Evolutionary conservation across 2,888 invertebrate species (phyloP).

Genomic region (Amblyteles armatorius): DNA sequence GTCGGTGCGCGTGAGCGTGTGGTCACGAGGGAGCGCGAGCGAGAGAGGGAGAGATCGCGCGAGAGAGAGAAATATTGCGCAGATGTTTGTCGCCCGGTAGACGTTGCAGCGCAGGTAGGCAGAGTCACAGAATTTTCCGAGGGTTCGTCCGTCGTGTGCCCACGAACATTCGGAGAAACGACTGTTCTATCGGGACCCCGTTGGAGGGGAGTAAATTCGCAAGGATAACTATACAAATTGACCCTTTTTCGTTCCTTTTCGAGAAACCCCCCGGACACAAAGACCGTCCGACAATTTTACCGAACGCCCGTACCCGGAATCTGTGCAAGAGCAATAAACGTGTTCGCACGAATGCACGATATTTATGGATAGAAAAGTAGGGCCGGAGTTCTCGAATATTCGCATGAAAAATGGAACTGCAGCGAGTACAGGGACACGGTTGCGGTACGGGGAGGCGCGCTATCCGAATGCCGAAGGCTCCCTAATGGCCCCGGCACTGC

Average conservation of each 20-base stretch:
- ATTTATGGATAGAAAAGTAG: neutral
- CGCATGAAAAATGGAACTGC: neutral
- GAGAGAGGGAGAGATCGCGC: conserved; percentile 53
- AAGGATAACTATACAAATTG: conserved; percentile 15
- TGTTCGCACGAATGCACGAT: neutral
- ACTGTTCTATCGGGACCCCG: neutral
- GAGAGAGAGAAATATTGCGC: conserved; percentile 67
- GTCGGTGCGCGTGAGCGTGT: conserved; percentile 59
- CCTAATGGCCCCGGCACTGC: conserved; percentile 51
- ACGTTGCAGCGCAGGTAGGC: conserved; percentile 64
- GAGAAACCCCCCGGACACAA: neutral
- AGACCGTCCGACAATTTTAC: neutral
- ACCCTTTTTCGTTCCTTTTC: conserved; percentile 35
- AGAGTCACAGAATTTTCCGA: conserved; percentile 35
- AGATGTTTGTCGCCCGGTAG: conserved; percentile 66
- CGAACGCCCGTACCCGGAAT: neutral
- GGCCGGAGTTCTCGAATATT: neutral
- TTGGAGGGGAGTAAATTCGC: conserved; percentile 7
- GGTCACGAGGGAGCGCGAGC: conserved; percentile 42
- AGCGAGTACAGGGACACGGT: conserved; percentile 21
- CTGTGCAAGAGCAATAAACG: neutral
- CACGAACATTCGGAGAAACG: conserved; percentile 23
- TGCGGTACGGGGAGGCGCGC: conserved; percentile 24
- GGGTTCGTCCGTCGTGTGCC: conserved; percentile 7
- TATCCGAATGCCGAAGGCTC: conserved; percentile 48